Conservation (phyloP, 2,113 vertebrate species). For the Xiphophorus hellerii region DNA sequence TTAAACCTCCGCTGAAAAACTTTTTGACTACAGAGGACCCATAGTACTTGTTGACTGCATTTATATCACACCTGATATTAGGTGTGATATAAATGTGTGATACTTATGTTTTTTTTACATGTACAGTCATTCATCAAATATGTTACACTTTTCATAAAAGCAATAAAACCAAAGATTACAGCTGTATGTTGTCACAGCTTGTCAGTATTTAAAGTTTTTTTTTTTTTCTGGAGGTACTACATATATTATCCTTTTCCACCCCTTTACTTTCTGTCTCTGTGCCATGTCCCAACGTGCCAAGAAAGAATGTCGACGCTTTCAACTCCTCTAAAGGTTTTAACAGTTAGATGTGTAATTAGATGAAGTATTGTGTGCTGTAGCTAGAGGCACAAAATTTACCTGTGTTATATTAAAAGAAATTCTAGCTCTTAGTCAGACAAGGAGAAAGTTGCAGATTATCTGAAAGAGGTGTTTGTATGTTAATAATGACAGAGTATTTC, state of each 20-base stretch:
- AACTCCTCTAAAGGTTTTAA: constrained; percentile 49
- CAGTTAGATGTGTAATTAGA: constrained; percentile 67
- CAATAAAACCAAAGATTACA: constrained; percentile 20
- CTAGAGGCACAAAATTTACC: constrained; percentile 31
- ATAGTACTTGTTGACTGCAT: no score
- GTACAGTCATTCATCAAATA: constrained; percentile 25
- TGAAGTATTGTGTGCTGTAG: constrained; percentile 20
- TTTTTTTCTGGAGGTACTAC: constrained; percentile 19
- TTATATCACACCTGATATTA: no score
- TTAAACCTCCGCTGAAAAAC: no score
- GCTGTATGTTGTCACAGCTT: constrained; percentile 16
- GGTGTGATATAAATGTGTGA: no score
- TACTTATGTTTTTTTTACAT: not conserved
- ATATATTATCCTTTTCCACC: constrained; percentile 13
- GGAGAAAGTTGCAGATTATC: constrained; percentile 3
- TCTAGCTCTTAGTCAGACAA: constrained; percentile 20
- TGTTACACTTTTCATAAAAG: not conserved
- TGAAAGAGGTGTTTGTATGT: not conserved
- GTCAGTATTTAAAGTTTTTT: constrained; percentile 29
- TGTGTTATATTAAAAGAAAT: constrained; percentile 27
- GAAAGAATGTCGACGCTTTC: constrained; percentile 62
- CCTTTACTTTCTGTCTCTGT: constrained; percentile 42
- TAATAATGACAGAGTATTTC: not conserved
- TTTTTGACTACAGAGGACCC: no score
- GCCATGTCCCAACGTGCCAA: constrained; percentile 60